Evolutionary conservation across 2,888 invertebrate genomes (phyloP).

Genomic region (Dendrolimus houi): DNA sequence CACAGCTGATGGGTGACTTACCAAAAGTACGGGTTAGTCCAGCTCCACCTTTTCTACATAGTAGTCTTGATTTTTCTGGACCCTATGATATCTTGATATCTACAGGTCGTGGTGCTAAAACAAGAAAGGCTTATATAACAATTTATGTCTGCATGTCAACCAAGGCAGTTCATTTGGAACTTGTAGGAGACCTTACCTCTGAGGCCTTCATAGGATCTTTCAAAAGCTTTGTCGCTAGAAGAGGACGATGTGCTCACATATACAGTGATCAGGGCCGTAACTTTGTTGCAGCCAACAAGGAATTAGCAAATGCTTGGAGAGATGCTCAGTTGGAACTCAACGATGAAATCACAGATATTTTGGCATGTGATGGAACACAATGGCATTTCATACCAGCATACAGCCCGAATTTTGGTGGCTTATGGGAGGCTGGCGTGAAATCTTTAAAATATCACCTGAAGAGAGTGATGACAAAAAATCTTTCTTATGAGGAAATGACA

Average conservation of each 20-base stretch:
- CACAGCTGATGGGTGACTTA: conserved; percentile 21
- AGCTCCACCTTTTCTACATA: conserved; percentile 14
- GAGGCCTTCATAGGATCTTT: conserved; percentile 21
- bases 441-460: conserved; percentile 16
- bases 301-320: conserved; percentile 1
- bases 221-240: conserved; percentile 12
- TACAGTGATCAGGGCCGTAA: conserved; percentile 18
- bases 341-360: background rate
- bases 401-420: conserved; percentile 16
- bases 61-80: conserved; percentile 21
- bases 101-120: conserved; percentile 16
- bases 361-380: conserved; percentile 5
- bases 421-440: conserved; percentile 18
- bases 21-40: conserved; percentile 15
- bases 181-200: conserved; percentile 22
- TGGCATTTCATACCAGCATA: conserved; percentile 20
- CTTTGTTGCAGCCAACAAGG: conserved; percentile 16
- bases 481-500: background rate
- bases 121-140: conserved; percentile 17
- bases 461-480: conserved; percentile 1
- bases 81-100: conserved; percentile 15
- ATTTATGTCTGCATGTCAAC: conserved; percentile 20
- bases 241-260: conserved; percentile 14
- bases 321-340: background rate
- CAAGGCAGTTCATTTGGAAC: conserved; percentile 26